Base-by-base conservation (phyloP, 2,888 invertebrate species). In the Caenorhabditis virilis region DNA sequence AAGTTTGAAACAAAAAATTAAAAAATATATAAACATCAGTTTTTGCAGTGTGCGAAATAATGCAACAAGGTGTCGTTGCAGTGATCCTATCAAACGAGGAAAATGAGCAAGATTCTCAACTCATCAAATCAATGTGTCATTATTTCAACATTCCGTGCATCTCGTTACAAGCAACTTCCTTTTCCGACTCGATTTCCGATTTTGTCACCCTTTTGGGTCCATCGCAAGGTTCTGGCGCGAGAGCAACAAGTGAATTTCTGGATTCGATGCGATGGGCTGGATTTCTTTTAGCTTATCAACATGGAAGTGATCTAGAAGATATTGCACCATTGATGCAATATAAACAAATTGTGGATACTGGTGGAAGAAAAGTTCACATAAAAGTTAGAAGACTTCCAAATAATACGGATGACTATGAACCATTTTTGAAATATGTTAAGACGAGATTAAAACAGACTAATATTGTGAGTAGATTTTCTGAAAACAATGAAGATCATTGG, bases 91-190 rank as follows among this genome's bases (percentile, higher is more conserved):
- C 76, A 15, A 56, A 69, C 3, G 66, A 64, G 16, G 69, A 67
- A 35, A 47, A 57, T 20, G 51, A 63, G 16, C 69, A 77, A 47
- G 76, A 78, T 36, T 56, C 68, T 38, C 61, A 61, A 23, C 52
- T 78, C 22, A 60, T 72, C 62, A 72, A 69, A 46, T 76, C 74
- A 18, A 80, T 80, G 80, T 80, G 80, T 53, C 75, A 80, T 54
- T 78, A 76, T 36, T 76, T 78, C 38, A 69, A 69, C 35, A 63
- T 68, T 45, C 67, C 68, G 16, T 68, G 68, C 36, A 41, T 68
- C 0, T 54, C 63, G 1, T 53, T 68, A 13, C 58, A 58, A 49
- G 53, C 54, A n/a, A 58, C 57, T 11, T 62, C 62, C 16, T 52
- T 57, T 7, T 43, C 38, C 26, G 50, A 59, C 46, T 41, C 63